These are phyloP conservation scores for Trypoxylus dichotomus DNA, from an alignment of 1,140 invertebrate genomes.

Conservation along the genomic window DNA sequence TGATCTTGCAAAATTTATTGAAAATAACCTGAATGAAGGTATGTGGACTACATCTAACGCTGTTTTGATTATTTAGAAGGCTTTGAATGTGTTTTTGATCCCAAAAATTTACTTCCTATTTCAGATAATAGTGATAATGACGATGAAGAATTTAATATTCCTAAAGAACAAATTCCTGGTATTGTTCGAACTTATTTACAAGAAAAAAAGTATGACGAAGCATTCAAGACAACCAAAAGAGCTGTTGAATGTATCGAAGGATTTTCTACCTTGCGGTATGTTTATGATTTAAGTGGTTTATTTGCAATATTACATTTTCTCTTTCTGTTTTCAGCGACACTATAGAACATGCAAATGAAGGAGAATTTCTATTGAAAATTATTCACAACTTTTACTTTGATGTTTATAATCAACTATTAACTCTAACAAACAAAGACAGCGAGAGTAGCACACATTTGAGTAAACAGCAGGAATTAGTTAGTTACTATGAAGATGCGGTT, in stretches of 20 bases:
- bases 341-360: constrained; percentile 30
- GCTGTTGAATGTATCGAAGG: neutral
- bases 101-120: neutral
- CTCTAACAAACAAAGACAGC: neutral
- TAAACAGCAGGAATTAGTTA: constrained; percentile 37
- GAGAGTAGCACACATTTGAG: constrained; percentile 39
- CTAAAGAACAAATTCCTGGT: neutral
- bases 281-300: neutral
- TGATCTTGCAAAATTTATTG: constrained; percentile 38
- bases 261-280: neutral
- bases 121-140: constrained; percentile 28
- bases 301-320: neutral
- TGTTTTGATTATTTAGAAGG: no score
- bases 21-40: constrained; percentile 37
- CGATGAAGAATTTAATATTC: constrained; percentile 9
- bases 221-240: constrained; percentile 33
- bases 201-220: constrained; percentile 32
- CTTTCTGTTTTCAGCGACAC: constrained; percentile 35
- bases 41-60: constrained; percentile 1
- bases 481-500: constrained; percentile 40
- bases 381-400: constrained; percentile 39
- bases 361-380: constrained; percentile 37
- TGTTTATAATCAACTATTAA: neutral
- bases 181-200: constrained; percentile 24
- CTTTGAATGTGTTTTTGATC: no score